A percentile compares a stretch with the other conserved stretches of the same genome.
phyloP scores from a whole-genome alignment of 2,888 invertebrate genomes.

The Drosophila pseudotakahashii region DNA sequence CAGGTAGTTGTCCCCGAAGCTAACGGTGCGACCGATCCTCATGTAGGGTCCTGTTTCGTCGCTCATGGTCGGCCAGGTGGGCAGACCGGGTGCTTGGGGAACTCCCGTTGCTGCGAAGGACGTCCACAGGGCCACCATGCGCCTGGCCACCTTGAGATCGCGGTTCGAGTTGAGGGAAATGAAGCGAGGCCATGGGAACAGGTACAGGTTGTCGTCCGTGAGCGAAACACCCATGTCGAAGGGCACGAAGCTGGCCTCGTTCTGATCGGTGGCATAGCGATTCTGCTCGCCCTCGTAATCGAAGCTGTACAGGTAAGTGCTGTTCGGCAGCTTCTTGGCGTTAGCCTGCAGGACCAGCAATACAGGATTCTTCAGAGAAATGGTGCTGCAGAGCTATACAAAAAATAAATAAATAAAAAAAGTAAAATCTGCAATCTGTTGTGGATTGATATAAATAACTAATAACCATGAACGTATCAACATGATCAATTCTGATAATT shows the following conservation, averaged over 20 bases:
- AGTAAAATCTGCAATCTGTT: no score
- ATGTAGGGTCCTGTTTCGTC: conserved; percentile 83
- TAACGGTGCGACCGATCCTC: conserved; percentile 76
- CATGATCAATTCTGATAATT: no score
- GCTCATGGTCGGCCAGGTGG: conserved; percentile 81
- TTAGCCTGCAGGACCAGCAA: conserved; percentile 84
- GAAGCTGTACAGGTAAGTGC: conserved; percentile 85
- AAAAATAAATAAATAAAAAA: no score
- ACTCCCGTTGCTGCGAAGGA: conserved; percentile 82
- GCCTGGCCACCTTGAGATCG: conserved; percentile 84
- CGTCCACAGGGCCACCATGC: conserved; percentile 84
- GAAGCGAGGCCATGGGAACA: conserved; percentile 85
- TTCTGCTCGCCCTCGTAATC: conserved; percentile 84
- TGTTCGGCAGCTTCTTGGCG: conserved; percentile 80
- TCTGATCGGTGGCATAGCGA: conserved; percentile 80
- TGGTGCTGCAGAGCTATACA: conserved; percentile 84
- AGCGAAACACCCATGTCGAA: conserved; percentile 86
- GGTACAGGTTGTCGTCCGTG: conserved; percentile 86
- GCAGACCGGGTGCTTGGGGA: conserved; percentile 75
- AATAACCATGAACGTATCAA: no score
- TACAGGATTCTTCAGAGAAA: conserved; percentile 85
- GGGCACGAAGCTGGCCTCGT: conserved; percentile 82
- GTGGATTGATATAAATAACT: no score
- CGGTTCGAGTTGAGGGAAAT: conserved; percentile 78
- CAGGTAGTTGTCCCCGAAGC: conserved; percentile 79